Evolutionary conservation across 2,888 invertebrate species (phyloP), one percentile per base, ranked within the genome.

Genomic region (Nebria salina): DNA sequence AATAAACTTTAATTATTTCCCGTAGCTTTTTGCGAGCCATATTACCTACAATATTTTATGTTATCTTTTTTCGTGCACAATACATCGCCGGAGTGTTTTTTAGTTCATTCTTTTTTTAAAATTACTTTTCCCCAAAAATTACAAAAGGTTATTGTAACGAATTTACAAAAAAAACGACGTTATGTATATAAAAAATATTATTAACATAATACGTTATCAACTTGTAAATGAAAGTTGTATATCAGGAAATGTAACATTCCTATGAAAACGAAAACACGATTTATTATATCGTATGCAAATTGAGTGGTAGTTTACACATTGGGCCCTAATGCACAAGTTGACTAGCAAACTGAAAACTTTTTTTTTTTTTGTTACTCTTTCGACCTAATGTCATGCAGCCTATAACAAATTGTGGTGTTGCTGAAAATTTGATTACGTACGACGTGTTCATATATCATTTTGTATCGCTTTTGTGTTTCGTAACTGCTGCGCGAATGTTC

Each of bases 1-100:
- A 15, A 76, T 76, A 81, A 76, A 76, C 81, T 81, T 81, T 81
- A 81, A 81, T 81, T 81, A 81, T 81, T 81, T 81, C 81, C 81
- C 76, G 75, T 70, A 76, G 81, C 81, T 81, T 81, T 54, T 76
- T 41, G n/a, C 76, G 68, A 43, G 66, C 20, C 25, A 73, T 68
- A 76, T 76, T 73, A 34, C 34, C 34, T 34, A 81, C 72, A 76
- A 81, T 72, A 73, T 81, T 81, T 81, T 81, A 76, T 54, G 54
- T 54, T 54, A 54, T 54, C 54, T 54, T 81, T 76, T 76, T 25
- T 42, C 41, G 42, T 76, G 68, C 81, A 81, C 76, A 81, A 81
- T 81, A 76, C 81, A 66, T 20, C 68, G 42, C 65, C 68, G 25
- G 65, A 20, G 20, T 8, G 20, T 11, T 20, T 26, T 70, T 70